Evolutionary conservation across 2,888 invertebrate genomes (phyloP).

Genomic region (Dolichopus griseipennis): DNA sequence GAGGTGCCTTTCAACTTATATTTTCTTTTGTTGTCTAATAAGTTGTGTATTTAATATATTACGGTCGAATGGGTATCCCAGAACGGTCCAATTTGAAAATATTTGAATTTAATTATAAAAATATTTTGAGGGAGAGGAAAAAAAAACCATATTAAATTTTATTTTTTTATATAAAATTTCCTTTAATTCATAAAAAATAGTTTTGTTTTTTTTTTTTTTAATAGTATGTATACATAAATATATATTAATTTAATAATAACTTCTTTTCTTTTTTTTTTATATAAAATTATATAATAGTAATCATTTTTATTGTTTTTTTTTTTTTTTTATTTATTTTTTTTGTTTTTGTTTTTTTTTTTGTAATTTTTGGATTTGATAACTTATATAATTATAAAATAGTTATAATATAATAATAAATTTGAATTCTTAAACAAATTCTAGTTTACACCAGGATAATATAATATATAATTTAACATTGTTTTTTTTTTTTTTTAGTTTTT

Average conservation of each 20-base stretch:
- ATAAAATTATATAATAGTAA: background rate
- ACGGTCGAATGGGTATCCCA: too few relatives aligned
- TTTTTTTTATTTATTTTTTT: background rate
- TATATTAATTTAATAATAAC: too few relatives aligned
- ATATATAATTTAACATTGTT: background rate
- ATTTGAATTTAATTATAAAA: too few relatives aligned
- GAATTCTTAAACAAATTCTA: conserved; percentile 4
- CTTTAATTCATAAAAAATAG: background rate
- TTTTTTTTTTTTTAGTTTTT: background rate
- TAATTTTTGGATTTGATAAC: too few relatives aligned
- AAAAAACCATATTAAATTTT: background rate
- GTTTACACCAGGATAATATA: background rate
- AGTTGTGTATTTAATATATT: too few relatives aligned
- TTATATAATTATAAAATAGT: too few relatives aligned
- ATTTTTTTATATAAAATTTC: conserved; percentile 1
- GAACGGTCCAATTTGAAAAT: too few relatives aligned
- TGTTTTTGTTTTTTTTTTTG: too few relatives aligned
- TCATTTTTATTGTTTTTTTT: background rate
- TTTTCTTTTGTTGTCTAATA: too few relatives aligned
- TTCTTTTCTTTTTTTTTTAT: background rate
- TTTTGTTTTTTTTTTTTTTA: background rate
- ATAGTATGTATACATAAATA: too few relatives aligned
- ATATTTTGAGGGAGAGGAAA: too few relatives aligned
- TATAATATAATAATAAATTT: background rate
- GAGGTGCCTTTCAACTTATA: too few relatives aligned